These are phyloP conservation scores for Eciton burchellii DNA, from an alignment of 1,140 invertebrate genomes.

Conservation along the genomic window DNA sequence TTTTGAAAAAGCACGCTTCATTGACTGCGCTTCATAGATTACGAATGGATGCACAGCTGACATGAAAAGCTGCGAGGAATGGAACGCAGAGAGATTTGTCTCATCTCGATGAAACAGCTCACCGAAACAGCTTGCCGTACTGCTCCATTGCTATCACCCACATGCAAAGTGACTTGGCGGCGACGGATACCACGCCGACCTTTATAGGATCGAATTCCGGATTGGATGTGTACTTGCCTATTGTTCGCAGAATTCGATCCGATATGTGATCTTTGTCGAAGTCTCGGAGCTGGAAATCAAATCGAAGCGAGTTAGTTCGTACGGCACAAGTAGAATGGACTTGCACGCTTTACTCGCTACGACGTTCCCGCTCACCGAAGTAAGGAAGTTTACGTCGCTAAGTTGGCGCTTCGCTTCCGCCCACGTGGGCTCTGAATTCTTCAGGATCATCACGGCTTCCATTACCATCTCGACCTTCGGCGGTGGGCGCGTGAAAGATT, in stretches of 20 bases:
- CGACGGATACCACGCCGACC: constrained; percentile 91
- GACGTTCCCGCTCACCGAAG: constrained; percentile 75
- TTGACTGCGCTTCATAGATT: too few species aligned
- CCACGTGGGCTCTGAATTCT: constrained; percentile 92
- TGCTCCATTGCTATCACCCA: constrained; percentile 97
- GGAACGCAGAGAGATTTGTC: background rate
- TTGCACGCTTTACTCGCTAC: constrained; percentile 15
- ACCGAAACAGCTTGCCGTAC: constrained; percentile 94
- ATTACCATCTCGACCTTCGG: constrained; percentile 94
- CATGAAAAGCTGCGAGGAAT: background rate
- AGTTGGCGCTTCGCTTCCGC: constrained; percentile 93
- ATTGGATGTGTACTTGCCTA: constrained; percentile 91
- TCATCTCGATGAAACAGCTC: background rate
- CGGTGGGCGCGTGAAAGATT: constrained; percentile 93
- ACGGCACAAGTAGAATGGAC: constrained; percentile 29
- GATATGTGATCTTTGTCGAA: constrained; percentile 95
- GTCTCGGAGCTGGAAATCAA: constrained; percentile 88
- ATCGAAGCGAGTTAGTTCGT: constrained; percentile 46
- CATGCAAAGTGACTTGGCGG: constrained; percentile 93
- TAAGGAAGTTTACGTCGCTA: constrained; percentile 91
- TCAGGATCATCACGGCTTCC: constrained; percentile 95
- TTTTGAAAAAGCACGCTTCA: background rate
- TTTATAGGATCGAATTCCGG: constrained; percentile 95
- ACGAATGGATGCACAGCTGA: background rate
- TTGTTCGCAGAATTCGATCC: constrained; percentile 92